These are phyloP conservation scores for Poecile montanus DNA, from an alignment of 2,797 vertebrate genomes.

Conservation along the genomic window DNA sequence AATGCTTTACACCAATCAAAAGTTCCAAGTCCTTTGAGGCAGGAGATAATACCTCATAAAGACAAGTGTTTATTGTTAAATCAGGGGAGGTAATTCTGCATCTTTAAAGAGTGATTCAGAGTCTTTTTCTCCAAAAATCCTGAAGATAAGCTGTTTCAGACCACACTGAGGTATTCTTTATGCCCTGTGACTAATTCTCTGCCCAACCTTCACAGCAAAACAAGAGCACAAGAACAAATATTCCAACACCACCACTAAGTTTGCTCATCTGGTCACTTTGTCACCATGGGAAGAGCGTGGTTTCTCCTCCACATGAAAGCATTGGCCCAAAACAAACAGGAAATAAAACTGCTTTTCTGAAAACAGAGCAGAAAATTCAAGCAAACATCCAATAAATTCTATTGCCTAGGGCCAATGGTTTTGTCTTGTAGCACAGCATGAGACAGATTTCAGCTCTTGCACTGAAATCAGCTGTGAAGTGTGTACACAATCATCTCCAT, in stretches of 20 bases:
- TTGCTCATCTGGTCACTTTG: not conserved
- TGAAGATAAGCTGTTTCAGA: not conserved
- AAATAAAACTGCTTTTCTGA: not conserved
- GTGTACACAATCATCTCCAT: not conserved
- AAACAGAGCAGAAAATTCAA: slow-evolving; percentile 40
- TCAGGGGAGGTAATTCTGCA: not conserved
- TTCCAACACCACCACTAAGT: not conserved
- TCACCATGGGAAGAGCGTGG: not conserved
- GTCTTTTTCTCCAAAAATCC: not conserved
- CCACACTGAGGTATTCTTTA: not conserved
- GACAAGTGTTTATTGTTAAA: not conserved
- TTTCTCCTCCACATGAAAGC: not conserved
- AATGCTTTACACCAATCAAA: not conserved
- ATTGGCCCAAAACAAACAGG: not conserved
- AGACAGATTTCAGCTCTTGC: slow-evolving; percentile 5
- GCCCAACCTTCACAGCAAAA: not conserved
- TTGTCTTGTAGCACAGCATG: slow-evolving; percentile 22
- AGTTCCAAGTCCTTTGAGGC: not conserved
- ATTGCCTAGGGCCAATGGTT: not conserved
- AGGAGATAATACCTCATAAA: not conserved
- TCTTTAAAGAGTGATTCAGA: not conserved
- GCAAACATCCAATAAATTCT: slow-evolving; percentile 8
- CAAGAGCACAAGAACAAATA: not conserved
- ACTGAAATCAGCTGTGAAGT: slow-evolving; percentile 31
- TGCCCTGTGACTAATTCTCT: not conserved